phyloP scores from a whole-genome alignment of 2,797 vertebrate species.

The Diplodus puntazzo region DNA sequence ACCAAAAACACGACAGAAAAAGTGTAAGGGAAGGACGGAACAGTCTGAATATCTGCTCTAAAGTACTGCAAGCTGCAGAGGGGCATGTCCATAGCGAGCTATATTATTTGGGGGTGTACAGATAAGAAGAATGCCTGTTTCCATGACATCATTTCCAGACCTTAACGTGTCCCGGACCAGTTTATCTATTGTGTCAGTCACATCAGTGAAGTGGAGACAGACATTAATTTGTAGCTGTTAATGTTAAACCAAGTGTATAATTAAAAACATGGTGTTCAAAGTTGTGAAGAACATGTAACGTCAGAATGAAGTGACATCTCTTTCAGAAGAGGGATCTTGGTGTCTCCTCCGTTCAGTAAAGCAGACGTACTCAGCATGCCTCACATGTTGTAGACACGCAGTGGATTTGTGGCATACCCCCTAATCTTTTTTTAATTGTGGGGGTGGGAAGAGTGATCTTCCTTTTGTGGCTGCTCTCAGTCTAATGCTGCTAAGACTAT shows the following conservation, averaged over 20 bases:
- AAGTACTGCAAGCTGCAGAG: background rate
- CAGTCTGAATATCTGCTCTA: background rate
- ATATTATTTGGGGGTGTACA: no score
- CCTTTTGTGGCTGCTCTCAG: slow-evolving; percentile 74
- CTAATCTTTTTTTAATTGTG: slow-evolving; percentile 82
- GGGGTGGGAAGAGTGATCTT: slow-evolving; percentile 71
- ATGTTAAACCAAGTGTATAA: slow-evolving; percentile 20
- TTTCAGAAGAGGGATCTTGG: slow-evolving; percentile 4
- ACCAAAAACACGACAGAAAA: background rate
- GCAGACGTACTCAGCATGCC: slow-evolving; percentile 43
- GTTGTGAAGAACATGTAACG: slow-evolving; percentile 2
- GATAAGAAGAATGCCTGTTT: background rate
- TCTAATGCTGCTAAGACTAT: slow-evolving; percentile 82
- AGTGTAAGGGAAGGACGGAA: background rate
- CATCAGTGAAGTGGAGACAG: background rate
- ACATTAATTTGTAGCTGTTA: background rate
- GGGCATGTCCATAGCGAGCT: background rate
- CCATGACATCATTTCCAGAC: background rate
- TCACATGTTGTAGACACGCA: slow-evolving; percentile 70
- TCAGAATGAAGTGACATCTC: slow-evolving; percentile 1
- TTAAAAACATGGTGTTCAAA: slow-evolving; percentile 1
- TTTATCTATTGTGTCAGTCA: background rate
- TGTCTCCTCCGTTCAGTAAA: slow-evolving; percentile 40
- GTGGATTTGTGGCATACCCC: slow-evolving; percentile 66
- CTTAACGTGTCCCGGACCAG: background rate